Conservation (phyloP, 2,888 invertebrate species). For the Cephus sareptanus region DNA sequence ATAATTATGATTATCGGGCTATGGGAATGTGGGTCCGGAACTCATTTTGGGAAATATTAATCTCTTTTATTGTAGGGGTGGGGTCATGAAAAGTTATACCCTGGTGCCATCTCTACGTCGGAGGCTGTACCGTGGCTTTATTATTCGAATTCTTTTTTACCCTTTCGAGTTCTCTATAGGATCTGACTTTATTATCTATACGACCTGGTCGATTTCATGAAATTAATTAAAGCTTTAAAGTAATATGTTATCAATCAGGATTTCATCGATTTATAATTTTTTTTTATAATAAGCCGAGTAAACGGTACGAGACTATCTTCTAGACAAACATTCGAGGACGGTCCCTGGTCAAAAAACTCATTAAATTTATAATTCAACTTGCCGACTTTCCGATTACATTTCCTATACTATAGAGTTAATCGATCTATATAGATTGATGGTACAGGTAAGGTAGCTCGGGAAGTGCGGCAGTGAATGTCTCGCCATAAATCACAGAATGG, state of each 20-base stretch:
- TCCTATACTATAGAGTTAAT: slow-evolving; percentile 5
- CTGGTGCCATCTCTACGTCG: background rate
- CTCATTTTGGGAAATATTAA: background rate
- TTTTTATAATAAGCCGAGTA: background rate
- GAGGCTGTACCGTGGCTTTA: background rate
- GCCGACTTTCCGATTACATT: background rate
- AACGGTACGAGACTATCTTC: background rate
- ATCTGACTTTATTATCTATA: background rate
- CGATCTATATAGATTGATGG: slow-evolving; percentile 5
- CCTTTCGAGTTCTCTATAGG: background rate
- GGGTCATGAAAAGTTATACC: background rate
- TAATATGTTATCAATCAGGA: background rate
- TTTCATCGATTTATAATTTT: background rate
- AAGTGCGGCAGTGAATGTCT: slow-evolving; percentile 2
- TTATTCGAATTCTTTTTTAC: background rate
- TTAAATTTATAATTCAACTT: background rate
- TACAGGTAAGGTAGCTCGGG: background rate
- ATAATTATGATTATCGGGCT: background rate
- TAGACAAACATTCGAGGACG: background rate
- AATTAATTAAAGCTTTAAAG: background rate
- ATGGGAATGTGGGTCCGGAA: background rate
- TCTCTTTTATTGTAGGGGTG: background rate
- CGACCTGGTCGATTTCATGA: background rate
- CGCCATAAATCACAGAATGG: slow-evolving; percentile 2
- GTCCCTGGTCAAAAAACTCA: background rate